Evolutionary conservation across 2,113 vertebrate species (phyloP).

Genomic region (Maccullochella peelii): DNA sequence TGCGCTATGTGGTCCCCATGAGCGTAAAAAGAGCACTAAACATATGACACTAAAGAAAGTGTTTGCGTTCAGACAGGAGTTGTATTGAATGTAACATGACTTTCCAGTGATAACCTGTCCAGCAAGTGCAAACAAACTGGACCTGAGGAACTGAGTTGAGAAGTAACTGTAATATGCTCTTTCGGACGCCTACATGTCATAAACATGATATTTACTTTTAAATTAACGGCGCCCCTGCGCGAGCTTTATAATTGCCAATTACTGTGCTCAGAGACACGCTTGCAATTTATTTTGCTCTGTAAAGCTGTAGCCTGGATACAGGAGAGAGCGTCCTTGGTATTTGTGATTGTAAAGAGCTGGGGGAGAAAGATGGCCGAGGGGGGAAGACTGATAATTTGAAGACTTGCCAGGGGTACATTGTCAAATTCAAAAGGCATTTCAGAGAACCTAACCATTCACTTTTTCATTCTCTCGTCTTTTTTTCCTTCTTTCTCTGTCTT

Average conservation of each 20-base stretch:
- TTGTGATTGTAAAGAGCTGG: constrained; percentile 78
- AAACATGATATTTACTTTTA: constrained; percentile 66
- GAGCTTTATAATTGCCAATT: constrained; percentile 76
- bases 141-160: neutral
- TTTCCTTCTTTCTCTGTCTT: constrained; percentile 58
- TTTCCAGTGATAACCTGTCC: neutral
- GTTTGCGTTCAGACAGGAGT: neutral
- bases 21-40: neutral
- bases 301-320: constrained; percentile 86
- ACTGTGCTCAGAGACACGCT: constrained; percentile 79
- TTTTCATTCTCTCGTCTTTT: constrained; percentile 67
- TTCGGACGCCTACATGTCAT: constrained; percentile 32
- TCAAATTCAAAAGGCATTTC: constrained; percentile 86
- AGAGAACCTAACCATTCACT: constrained; percentile 82
- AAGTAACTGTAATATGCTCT: neutral
- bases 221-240: constrained; percentile 65
- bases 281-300: constrained; percentile 72
- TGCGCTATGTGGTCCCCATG: neutral
- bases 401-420: constrained; percentile 81
- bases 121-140: constrained; percentile 3
- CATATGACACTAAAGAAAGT: neutral
- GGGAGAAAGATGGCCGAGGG: constrained; percentile 74
- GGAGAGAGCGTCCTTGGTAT: constrained; percentile 80
- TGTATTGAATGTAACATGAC: neutral
- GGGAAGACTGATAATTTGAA: constrained; percentile 80